Conservation (phyloP, 1,140 invertebrate species). For the Sarcophaga bullata region DNA sequence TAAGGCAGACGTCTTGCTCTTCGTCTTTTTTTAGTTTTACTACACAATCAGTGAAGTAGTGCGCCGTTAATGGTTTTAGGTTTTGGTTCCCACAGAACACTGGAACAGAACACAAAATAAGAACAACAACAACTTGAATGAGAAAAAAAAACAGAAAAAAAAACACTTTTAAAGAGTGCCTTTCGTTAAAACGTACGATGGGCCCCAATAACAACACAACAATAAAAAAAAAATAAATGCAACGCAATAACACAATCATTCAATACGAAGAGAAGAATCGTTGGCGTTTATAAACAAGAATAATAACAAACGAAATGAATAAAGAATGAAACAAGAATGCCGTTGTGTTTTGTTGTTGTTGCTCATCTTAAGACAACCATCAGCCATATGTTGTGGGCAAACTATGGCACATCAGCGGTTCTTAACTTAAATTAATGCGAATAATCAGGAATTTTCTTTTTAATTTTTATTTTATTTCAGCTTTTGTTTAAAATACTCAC, state of each 20-base stretch:
- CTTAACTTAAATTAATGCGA: background rate
- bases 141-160: background rate
- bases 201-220: background rate
- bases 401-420: background rate
- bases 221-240: background rate
- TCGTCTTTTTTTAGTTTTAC: no score
- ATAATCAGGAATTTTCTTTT: no score
- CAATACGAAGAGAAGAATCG: slow-evolving; percentile 21
- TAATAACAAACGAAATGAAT: background rate
- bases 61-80: no score
- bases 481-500: background rate
- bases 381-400: background rate
- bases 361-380: no score
- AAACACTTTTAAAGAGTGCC: no score
- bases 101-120: background rate
- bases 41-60: no score
- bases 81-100: background rate
- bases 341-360: no score
- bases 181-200: no score
- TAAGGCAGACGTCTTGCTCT: background rate
- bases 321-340: no score
- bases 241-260: background rate
- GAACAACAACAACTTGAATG: background rate
- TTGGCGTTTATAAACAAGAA: slow-evolving; percentile 24
- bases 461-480: background rate